These are phyloP conservation scores for Pagrus major DNA, from an alignment of 2,113 vertebrate genomes.

Conservation along the genomic window DNA sequence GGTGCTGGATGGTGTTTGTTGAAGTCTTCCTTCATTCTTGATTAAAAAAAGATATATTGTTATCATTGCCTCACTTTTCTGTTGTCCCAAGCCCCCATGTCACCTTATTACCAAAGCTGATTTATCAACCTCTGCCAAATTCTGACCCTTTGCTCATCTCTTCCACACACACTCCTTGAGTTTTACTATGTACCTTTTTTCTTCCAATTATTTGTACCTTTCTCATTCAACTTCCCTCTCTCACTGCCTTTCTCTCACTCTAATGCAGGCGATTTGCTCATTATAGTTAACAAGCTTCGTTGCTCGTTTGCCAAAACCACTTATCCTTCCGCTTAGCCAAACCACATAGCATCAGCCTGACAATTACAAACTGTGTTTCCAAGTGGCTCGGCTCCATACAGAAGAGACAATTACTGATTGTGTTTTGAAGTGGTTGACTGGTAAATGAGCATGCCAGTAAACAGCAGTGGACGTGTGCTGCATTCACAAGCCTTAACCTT, in stretches of 20 bases:
- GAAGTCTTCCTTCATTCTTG: conserved; percentile 15
- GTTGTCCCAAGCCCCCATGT: neutral
- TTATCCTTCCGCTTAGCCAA: conserved; percentile 12
- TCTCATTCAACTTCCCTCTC: neutral
- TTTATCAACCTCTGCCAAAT: neutral
- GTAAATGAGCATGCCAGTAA: neutral
- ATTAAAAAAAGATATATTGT: conserved; percentile 43
- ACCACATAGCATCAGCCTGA: conserved; percentile 19
- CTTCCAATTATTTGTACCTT: too few species aligned
- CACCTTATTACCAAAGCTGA: conserved; percentile 3
- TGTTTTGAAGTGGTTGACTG: conserved; percentile 28
- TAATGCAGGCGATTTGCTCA: conserved; percentile 21
- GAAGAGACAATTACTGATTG: conserved; percentile 38
- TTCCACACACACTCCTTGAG: neutral
- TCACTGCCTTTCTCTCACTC: neutral
- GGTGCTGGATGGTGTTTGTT: conserved; percentile 26
- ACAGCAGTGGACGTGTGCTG: neutral
- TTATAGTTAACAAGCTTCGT: conserved; percentile 25
- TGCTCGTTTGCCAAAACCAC: conserved; percentile 33
- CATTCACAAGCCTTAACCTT: neutral
- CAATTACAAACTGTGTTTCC: conserved; percentile 29
- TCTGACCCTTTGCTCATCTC: neutral
- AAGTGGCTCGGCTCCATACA: conserved; percentile 10
- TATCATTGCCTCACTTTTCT: neutral
- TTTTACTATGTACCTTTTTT: neutral